Evolutionary conservation across 2,113 vertebrate genomes (phyloP).

Genomic region (Helogale parvula): DNA sequence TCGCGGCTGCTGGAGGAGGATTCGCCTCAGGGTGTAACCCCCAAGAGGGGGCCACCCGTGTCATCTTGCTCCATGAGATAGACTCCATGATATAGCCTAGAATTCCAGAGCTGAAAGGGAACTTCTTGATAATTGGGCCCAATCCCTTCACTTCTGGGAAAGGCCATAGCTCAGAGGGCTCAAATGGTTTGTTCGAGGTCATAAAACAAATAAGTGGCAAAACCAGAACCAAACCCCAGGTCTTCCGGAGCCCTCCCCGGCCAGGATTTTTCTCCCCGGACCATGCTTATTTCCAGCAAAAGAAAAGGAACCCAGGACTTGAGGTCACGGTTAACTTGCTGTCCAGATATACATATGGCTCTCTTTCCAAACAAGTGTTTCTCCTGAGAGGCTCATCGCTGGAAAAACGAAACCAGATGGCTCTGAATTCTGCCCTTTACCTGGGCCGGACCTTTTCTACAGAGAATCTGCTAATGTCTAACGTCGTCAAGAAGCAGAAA

Average conservation of each 20-base stretch:
- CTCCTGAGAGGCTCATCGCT: background rate
- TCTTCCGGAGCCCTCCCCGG: background rate
- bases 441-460: background rate
- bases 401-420: conserved; percentile 9
- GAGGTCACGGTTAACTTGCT: background rate
- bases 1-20: background rate
- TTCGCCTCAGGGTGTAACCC: background rate
- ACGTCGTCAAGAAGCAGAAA: conserved; percentile 23
- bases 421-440: background rate
- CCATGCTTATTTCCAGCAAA: background rate
- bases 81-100: background rate
- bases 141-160: background rate
- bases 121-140: background rate
- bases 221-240: conserved; percentile 24
- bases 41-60: background rate
- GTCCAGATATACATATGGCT: background rate
- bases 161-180: background rate
- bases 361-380: background rate
- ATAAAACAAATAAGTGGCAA: background rate
- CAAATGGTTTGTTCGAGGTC: background rate
- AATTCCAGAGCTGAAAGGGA: background rate
- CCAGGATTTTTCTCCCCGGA: background rate
- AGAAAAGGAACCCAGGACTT: background rate
- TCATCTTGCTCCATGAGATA: background rate
- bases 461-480: conserved; percentile 11